phyloP scores from a whole-genome alignment of 2,888 invertebrate species.

The Kryphioiulus occultus region DNA sequence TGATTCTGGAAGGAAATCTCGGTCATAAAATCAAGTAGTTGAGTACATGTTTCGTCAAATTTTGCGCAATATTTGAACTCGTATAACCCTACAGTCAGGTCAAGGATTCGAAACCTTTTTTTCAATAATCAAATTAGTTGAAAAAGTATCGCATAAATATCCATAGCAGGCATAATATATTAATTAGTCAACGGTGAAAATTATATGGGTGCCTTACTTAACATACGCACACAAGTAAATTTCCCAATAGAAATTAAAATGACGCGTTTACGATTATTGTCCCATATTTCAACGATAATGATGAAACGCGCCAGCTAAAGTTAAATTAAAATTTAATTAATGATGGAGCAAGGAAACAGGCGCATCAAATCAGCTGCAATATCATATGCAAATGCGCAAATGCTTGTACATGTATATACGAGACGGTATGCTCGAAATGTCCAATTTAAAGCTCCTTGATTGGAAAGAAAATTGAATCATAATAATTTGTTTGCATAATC shows the following conservation, averaged over 20 bases:
- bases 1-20: not conserved
- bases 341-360: not conserved
- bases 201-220: not conserved
- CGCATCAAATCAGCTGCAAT: not conserved
- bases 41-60: not conserved
- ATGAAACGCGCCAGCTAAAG: not conserved
- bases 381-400: not conserved
- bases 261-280: constrained; percentile 3
- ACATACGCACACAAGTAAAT: not conserved
- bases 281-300: not conserved
- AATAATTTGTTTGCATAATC: too few relatives aligned
- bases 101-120: not conserved
- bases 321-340: constrained; percentile 35
- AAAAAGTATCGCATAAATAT: not conserved
- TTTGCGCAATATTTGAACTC: not conserved
- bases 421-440: too few relatives aligned
- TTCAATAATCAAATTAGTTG: not conserved
- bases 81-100: not conserved
- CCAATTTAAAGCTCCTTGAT: too few relatives aligned
- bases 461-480: too few relatives aligned
- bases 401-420: too few relatives aligned
- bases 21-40: not conserved
- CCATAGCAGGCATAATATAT: not conserved
- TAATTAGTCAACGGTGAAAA: not conserved
- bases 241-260: not conserved